A percentile compares a stretch with the other conserved stretches of the same genome.
Evolutionary conservation across 1,140 invertebrate genomes (phyloP).

Genomic region (Maniola jurtina): DNA sequence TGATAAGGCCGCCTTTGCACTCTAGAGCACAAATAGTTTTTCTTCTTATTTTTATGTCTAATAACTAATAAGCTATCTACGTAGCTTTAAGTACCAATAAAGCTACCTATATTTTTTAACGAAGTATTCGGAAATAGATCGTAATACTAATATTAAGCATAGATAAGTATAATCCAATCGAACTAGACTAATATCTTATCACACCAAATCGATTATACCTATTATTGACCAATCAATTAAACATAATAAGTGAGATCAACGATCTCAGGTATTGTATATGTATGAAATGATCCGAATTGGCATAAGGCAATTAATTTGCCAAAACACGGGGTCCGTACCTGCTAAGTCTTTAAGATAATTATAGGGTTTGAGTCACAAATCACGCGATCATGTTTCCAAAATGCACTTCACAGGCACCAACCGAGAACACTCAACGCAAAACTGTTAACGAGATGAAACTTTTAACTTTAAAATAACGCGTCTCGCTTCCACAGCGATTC

Average conservation of each 20-base stretch:
- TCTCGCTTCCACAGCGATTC: conserved; percentile 21
- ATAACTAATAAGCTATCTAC: too few species aligned
- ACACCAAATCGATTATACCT: conserved; percentile 38
- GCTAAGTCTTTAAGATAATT: conserved; percentile 24
- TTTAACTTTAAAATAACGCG: conserved; percentile 22
- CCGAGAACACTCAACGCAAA: conserved; percentile 24
- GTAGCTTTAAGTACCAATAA: too few species aligned
- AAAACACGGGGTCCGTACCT: conserved; percentile 28
- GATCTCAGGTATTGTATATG: conserved; percentile 53
- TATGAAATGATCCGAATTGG: conserved; percentile 39
- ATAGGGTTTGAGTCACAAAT: conserved; percentile 19
- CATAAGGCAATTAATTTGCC: conserved; percentile 36
- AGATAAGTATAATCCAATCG: neutral
- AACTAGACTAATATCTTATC: conserved; percentile 20
- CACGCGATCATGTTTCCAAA: conserved; percentile 37
- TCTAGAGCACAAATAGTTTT: too few species aligned
- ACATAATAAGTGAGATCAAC: conserved; percentile 64
- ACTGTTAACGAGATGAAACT: neutral
- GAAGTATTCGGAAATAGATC: too few species aligned
- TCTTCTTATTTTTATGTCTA: too few species aligned
- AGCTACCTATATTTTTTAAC: too few species aligned
- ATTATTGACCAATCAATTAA: conserved; percentile 57
- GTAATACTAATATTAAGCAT: neutral
- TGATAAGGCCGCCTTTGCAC: too few species aligned
- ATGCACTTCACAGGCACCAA: conserved; percentile 36